phyloP scores from a whole-genome alignment of 2,797 vertebrate species.

The Schizopygopsis pylzovi region DNA sequence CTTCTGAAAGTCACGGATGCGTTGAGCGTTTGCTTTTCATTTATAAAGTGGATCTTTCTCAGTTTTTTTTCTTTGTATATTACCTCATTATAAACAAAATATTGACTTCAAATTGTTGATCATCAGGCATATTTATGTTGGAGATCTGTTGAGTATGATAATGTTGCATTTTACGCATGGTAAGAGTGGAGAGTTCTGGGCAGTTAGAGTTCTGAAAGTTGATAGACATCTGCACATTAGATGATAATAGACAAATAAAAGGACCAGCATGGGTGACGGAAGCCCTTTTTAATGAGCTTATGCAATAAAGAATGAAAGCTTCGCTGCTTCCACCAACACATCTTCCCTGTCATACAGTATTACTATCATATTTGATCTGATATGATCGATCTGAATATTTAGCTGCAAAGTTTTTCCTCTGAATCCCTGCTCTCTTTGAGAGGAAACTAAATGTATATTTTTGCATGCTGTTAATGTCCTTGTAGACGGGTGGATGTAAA shows the following conservation, averaged over 20 bases:
- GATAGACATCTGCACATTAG: not conserved
- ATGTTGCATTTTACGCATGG: not conserved
- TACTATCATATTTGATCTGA: slow-evolving; percentile 47
- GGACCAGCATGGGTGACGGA: not conserved
- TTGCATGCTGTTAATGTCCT: slow-evolving; percentile 71
- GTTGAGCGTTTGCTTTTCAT: slow-evolving; percentile 2
- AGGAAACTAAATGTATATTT: slow-evolving; percentile 70
- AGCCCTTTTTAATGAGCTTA: slow-evolving; percentile 15
- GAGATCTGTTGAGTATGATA: slow-evolving; percentile 6
- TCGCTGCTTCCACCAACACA: slow-evolving; percentile 47
- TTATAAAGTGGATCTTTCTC: slow-evolving; percentile 1
- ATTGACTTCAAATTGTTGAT: slow-evolving; percentile 12
- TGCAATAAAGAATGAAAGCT: slow-evolving; percentile 39
- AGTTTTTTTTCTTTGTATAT: not conserved
- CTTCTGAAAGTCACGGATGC: slow-evolving; percentile 38
- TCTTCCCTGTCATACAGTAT: slow-evolving; percentile 50
- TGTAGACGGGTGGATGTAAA: slow-evolving; percentile 62
- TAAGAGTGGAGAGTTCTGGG: not conserved
- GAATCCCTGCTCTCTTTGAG: slow-evolving; percentile 81
- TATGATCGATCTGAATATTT: slow-evolving; percentile 2
- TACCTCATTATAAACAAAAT: slow-evolving; percentile 23
- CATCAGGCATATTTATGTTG: slow-evolving; percentile 27
- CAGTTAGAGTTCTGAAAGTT: not conserved
- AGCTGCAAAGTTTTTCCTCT: slow-evolving; percentile 15
- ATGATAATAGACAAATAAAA: not conserved